Base-by-base conservation (phyloP, 2,888 invertebrate genomes). In the Dorcus parallelipipedus region DNA sequence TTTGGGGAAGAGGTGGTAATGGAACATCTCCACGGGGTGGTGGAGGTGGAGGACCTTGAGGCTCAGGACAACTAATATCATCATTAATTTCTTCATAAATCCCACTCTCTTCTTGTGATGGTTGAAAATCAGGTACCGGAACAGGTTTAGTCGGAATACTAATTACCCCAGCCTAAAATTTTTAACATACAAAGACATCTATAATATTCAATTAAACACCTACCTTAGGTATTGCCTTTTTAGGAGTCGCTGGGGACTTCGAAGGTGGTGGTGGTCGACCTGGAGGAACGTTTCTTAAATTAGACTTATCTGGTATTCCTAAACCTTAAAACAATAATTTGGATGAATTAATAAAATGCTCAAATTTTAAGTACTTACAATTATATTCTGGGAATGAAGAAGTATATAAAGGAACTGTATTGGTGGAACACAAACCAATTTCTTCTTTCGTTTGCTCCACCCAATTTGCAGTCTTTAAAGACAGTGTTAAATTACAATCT, bases 381-480 rank as follows among this genome's bases (percentile, higher is more conserved):
- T 79, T 79, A 64, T 79, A 78, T 56, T 78, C 77, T 3, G 74
- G 73, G 49, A 76, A 72, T 48, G 74, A 71, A 3, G 76, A 67
- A 10, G 66, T 67, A 59, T 75, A 89, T 45, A 96, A 80, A 0
- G 95, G 88, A 56, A 92, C 83, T 7, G 95, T 93, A 70, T 93
- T 95, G 68, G 90, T 90, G 23, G 91, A 86, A 76, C 93, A 94
- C 49, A 95, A 80, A 57, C 85, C 86, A 66, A 96, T 87, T 80
- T 96, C 95, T 54, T 89, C 86, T 70, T 90, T 86, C 5, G 95
- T 87, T 67, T 89, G 85, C 26, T 87, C 85, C 49, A 88, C 83
- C 97, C 97, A 97, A 67, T 94, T 84, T 0, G 89, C 87, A 0
- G 94, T 91, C 76, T 93, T 95, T 26, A 96, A 79, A 38, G 85